Evolutionary conservation across 2,888 invertebrate genomes (phyloP).

Genomic region (Epirrita christyi): DNA sequence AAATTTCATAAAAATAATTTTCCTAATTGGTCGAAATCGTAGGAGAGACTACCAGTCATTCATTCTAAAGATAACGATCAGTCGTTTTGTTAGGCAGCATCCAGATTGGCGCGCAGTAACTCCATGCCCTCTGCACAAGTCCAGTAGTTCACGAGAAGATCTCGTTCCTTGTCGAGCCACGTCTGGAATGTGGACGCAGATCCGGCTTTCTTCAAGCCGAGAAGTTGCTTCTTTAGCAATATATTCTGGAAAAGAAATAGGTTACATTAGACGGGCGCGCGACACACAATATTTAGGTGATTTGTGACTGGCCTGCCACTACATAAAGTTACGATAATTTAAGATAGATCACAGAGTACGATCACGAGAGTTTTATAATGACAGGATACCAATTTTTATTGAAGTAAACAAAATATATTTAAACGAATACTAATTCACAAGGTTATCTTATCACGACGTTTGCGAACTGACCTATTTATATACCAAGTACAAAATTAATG

Average conservation of each 20-base stretch:
- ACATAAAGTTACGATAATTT: too few species aligned
- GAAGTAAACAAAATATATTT: too few species aligned
- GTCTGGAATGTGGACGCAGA: slow-evolving; percentile 84
- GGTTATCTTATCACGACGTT: slow-evolving; percentile 71
- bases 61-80: slow-evolving; percentile 23
- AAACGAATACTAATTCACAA: slow-evolving; percentile 26
- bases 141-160: slow-evolving; percentile 90
- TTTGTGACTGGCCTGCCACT: too few species aligned
- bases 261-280: background rate
- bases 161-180: slow-evolving; percentile 87
- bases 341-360: too few species aligned
- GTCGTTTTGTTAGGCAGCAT: slow-evolving; percentile 25
- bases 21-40: slow-evolving; percentile 31
- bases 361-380: too few species aligned
- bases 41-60: slow-evolving; percentile 20
- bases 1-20: slow-evolving; percentile 27
- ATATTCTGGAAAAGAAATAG: slow-evolving; percentile 84
- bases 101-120: slow-evolving; percentile 48
- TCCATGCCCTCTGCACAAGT: slow-evolving; percentile 88
- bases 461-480: slow-evolving; percentile 45
- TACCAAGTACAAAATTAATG: slow-evolving; percentile 46
- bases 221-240: slow-evolving; percentile 77
- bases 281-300: too few species aligned
- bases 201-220: slow-evolving; percentile 80
- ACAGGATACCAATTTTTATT: too few species aligned